Conservation (phyloP, 2,888 invertebrate species). For the Lissonota sp. region DNA sequence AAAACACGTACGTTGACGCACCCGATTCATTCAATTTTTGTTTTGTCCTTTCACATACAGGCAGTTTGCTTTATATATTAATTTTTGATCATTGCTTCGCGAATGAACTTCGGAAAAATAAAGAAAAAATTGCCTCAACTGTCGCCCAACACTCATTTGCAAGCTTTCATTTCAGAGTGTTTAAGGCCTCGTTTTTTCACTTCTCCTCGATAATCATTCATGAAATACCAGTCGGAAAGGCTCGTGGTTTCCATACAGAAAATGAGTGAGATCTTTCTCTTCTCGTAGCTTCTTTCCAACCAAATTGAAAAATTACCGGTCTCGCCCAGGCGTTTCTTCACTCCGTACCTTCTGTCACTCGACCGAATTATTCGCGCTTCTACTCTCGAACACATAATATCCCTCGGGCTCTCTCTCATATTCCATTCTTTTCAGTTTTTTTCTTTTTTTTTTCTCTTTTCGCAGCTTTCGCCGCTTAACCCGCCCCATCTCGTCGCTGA, state of each 20-base stretch:
- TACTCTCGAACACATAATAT: slow-evolving; percentile 16
- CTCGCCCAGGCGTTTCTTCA: slow-evolving; percentile 31
- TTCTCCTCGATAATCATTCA: slow-evolving; percentile 29
- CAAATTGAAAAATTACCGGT: slow-evolving; percentile 65
- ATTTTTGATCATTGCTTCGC: slow-evolving; percentile 29
- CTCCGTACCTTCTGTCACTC: slow-evolving; percentile 37
- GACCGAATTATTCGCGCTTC: slow-evolving; percentile 34
- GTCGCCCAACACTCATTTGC: background rate
- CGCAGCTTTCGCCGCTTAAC: slow-evolving; percentile 53
- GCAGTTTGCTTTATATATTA: background rate
- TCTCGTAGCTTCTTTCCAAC: slow-evolving; percentile 53
- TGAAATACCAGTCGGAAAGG: slow-evolving; percentile 21
- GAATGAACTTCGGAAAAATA: slow-evolving; percentile 18
- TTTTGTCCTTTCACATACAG: too few species aligned
- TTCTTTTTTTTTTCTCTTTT: slow-evolving; percentile 40
- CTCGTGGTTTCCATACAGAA: slow-evolving; percentile 28
- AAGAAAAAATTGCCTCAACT: background rate
- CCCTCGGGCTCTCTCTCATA: slow-evolving; percentile 38
- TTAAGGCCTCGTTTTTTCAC: background rate
- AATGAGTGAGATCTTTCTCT: slow-evolving; percentile 30
- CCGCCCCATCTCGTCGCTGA: slow-evolving; percentile 54
- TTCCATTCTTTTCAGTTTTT: slow-evolving; percentile 10
- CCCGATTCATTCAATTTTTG: too few species aligned
- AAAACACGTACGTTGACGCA: too few species aligned
- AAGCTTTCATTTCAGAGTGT: slow-evolving; percentile 22